Conservation (phyloP, 2,888 invertebrate genomes). For the Scaptomyza flava region DNA sequence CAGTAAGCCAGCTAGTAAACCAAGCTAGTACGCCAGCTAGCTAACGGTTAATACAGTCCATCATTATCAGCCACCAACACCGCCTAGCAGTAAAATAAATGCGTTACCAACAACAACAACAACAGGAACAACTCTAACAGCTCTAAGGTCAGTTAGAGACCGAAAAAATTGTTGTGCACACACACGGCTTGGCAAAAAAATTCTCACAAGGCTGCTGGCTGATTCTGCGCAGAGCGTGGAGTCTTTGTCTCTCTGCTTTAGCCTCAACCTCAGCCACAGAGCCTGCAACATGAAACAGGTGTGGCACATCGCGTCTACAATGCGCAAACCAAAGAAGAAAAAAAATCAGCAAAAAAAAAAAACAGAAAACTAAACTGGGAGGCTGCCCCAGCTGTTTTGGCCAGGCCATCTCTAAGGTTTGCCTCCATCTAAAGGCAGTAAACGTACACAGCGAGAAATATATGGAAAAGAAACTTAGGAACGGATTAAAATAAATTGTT, state of each 20-base stretch:
- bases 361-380: slow-evolving; percentile 63
- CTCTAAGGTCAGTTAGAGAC: slow-evolving; percentile 74
- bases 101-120: slow-evolving; percentile 60
- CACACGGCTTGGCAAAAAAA: slow-evolving; percentile 44
- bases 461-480: neutral
- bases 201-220: slow-evolving; percentile 74
- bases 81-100: slow-evolving; percentile 69
- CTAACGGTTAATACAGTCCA: slow-evolving; percentile 82
- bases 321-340: slow-evolving; percentile 33
- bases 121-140: slow-evolving; percentile 31
- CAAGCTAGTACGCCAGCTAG: slow-evolving; percentile 27
- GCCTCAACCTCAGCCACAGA: slow-evolving; percentile 45
- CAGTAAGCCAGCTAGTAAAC: slow-evolving; percentile 27
- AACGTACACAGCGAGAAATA: slow-evolving; percentile 44
- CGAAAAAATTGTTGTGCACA: slow-evolving; percentile 74
- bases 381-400: slow-evolving; percentile 71
- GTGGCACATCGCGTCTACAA: slow-evolving; percentile 71
- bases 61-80: slow-evolving; percentile 75
- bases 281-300: slow-evolving; percentile 78
- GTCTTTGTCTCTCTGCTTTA: slow-evolving; percentile 28
- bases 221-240: slow-evolving; percentile 39
- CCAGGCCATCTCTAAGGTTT: slow-evolving; percentile 67
- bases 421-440: slow-evolving; percentile 52
- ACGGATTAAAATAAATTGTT: neutral
- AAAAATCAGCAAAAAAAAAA: slow-evolving; percentile 34